Base-by-base conservation (phyloP, 1,140 invertebrate genomes). In the Adoxophyes honmai region DNA sequence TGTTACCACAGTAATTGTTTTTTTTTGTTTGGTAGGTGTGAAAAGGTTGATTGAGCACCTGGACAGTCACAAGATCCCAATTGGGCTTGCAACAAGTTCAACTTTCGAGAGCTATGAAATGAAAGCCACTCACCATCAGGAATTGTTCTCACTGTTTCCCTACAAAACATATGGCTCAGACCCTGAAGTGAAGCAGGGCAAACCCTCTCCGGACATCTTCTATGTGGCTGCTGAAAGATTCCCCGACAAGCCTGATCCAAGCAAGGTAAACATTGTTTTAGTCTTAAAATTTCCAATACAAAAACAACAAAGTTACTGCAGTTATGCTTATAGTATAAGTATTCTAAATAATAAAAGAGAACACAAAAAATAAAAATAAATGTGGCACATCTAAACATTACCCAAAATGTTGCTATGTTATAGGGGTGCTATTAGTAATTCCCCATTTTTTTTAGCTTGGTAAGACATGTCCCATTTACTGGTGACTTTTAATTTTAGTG, bases 131-230 rank as follows among this genome's bases (percentile, higher is more conserved):
- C 92, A 94, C 73, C 94, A 97, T 76, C 69, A 90, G 68, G 89
- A 92, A 6, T 75, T 95, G 4, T 94, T 95, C 70, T 64, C 75
- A 9, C 68, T 92, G 48, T 95, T 95, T 71, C 75, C 88, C 62
- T 94, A 93, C 72, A 90, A 93, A 57, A 94, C 95, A 4, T 89
- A 91, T 55, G 94, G 92, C 8, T 91, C 93, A 38, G 95, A 96
- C 80, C 91, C 93, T 9, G 93, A 94, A 71, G 94, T 96, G 0
- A 92, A 92, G 67, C 83, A 89, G 53, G 94, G 95, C 8, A 96
- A 97, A 89, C 95, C 95, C 4, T 84, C 90, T 48, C 95, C 95
- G 1, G 95, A 96, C 75, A 94, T 94, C 64, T 97, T 95, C 84
- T 78, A 94, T 21, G 90, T 96, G 7, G 92, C 93, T 65, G 93